phyloP scores from a whole-genome alignment of 1,140 invertebrate species.

The Drosophila orena region DNA sequence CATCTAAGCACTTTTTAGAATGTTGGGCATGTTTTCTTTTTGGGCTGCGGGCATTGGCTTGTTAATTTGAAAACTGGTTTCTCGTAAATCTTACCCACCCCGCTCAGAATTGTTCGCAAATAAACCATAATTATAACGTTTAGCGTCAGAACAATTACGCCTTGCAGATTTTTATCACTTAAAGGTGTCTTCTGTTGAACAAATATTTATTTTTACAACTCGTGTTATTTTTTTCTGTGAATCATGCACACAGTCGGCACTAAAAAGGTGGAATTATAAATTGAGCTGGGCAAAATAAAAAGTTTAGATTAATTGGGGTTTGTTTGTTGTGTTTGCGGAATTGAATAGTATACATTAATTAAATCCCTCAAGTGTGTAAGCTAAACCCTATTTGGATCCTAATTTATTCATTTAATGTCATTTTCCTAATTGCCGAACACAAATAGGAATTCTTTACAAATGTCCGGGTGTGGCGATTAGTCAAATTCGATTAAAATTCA shows the following conservation, averaged over 20 bases:
- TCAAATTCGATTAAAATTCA: slow-evolving; percentile 31
- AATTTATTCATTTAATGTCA: not conserved
- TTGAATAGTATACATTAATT: not conserved
- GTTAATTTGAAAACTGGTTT: slow-evolving; percentile 64
- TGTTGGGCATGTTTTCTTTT: slow-evolving; percentile 36
- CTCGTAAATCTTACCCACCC: slow-evolving; percentile 11
- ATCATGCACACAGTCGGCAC: not conserved
- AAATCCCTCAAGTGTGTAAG: not conserved
- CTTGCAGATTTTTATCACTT: slow-evolving; percentile 46
- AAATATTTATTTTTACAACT: slow-evolving; percentile 28
- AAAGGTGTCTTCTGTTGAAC: slow-evolving; percentile 39
- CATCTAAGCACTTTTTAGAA: slow-evolving; percentile 41
- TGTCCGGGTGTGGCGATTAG: slow-evolving; percentile 9
- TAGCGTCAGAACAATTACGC: slow-evolving; percentile 46
- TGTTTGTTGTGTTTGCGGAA: no score
- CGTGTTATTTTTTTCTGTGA: slow-evolving; percentile 18
- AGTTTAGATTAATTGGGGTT: not conserved
- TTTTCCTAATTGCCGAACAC: not conserved
- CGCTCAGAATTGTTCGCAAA: slow-evolving; percentile 24
- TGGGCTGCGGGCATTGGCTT: slow-evolving; percentile 55
- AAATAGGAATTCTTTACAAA: slow-evolving; percentile 18
- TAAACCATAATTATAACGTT: slow-evolving; percentile 50
- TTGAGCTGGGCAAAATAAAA: not conserved
- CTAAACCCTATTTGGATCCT: no score
- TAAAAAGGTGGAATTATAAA: slow-evolving; percentile 4